These are phyloP conservation scores for Grapholita molesta DNA, from an alignment of 1,140 invertebrate genomes.

Conservation along the genomic window DNA sequence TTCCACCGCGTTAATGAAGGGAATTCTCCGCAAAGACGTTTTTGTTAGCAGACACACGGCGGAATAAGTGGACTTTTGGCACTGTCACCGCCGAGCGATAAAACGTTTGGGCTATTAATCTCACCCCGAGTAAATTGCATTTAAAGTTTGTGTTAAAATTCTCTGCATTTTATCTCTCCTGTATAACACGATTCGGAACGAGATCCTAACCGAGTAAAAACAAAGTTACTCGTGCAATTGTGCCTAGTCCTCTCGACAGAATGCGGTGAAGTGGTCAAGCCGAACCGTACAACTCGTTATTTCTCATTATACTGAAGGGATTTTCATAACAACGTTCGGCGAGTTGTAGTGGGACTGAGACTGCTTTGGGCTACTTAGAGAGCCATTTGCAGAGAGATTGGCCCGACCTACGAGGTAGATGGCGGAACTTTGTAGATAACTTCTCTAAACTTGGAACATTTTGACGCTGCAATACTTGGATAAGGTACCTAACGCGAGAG, in stretches of 20 bases:
- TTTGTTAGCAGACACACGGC: slow-evolving; percentile 43
- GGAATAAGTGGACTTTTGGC: slow-evolving; percentile 48
- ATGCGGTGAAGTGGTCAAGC: slow-evolving; percentile 29
- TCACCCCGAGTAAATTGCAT: slow-evolving; percentile 63
- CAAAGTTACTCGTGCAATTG: slow-evolving; percentile 25
- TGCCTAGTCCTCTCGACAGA: neutral
- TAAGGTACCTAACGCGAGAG: slow-evolving; percentile 48
- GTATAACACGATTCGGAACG: slow-evolving; percentile 34
- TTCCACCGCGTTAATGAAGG: slow-evolving; percentile 57
- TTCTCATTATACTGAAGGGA: slow-evolving; percentile 43
- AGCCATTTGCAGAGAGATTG: slow-evolving; percentile 65
- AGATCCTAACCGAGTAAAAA: slow-evolving; percentile 30
- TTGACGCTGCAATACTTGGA: slow-evolving; percentile 71
- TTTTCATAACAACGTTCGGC: slow-evolving; percentile 49
- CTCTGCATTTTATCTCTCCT: slow-evolving; percentile 56
- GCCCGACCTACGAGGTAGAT: slow-evolving; percentile 68
- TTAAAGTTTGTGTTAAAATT: slow-evolving; percentile 65
- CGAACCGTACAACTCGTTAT: slow-evolving; percentile 32
- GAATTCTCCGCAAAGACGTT: slow-evolving; percentile 51
- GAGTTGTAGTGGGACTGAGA: slow-evolving; percentile 44
- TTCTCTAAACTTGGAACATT: slow-evolving; percentile 72
- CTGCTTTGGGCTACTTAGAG: slow-evolving; percentile 64
- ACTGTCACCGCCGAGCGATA: slow-evolving; percentile 49
- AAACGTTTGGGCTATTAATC: slow-evolving; percentile 69
- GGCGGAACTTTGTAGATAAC: slow-evolving; percentile 73